Base-by-base conservation (phyloP, 2,888 invertebrate species). In the Nomada flava region DNA sequence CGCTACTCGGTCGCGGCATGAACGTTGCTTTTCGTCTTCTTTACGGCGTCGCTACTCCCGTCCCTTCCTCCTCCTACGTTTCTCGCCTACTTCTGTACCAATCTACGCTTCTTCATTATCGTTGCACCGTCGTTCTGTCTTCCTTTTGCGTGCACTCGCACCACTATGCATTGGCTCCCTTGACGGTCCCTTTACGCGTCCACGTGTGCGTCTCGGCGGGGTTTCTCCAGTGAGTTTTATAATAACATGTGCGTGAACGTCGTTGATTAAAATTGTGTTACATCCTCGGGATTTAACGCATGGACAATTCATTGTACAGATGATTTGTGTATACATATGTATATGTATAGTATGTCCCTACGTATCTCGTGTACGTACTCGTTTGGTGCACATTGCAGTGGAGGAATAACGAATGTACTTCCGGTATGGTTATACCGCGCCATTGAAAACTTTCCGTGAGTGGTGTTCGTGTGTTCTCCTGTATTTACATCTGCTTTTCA, bases 1-100 rank as follows among this genome's bases (percentile, higher is more conserved):
- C 90, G 91, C 82, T 89, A 89, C 91, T 92, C 91, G 91, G 87
- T 82, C 90, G 91, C 84, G 84, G 87, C 86, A 91, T 81, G 87
- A 86, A 89, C 88, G 86, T 87, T 84, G 74, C 72, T 72, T 82
- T 87, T 77, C 82, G 83, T 76, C 85, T 85, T 82, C 82, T 68
- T 84, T 81, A 52, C 82, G 70, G 60, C 67, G 63, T 74, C 64
- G 57, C 53, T 73, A n/a, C 55, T 10, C 36, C 50, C 26, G 53
- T 15, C 23, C 52, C 36, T 50, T 42, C n/a, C 62, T 36, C 29
- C 60, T 10, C 55, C 23, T 55, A 53, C 62, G 53, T 57, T 47
- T 47, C 10, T 55, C 53, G 53, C 20, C 36, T 7, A 57, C 26
- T 7, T 23, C 29, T 55, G 62, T 11, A 57, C n/a, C 18, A 9